Conservation (phyloP, 1,140 invertebrate species). For the Drosophila sulfurigaster region DNA sequence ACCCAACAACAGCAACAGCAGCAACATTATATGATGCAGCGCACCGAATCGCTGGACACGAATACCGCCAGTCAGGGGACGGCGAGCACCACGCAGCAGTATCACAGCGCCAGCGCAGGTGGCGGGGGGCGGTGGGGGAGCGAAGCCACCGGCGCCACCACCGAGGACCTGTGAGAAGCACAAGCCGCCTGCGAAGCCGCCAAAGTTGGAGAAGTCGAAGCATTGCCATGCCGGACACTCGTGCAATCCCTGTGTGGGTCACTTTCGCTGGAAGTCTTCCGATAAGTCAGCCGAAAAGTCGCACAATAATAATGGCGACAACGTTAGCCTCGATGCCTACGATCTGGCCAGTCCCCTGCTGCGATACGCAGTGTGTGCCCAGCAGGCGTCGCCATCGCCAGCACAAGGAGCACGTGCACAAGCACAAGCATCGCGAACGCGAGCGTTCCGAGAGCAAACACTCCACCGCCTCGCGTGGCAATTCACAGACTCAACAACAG, state of each 20-base stretch:
- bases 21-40: conserved; percentile 65
- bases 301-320: conserved; percentile 85
- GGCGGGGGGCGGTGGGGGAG: conserved; percentile 16
- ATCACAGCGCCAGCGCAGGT: conserved; percentile 49
- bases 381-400: conserved; percentile 87
- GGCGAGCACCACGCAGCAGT: conserved; percentile 65
- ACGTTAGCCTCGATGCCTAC: conserved; percentile 92
- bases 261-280: conserved; percentile 79
- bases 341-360: conserved; percentile 93
- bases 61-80: conserved; percentile 69
- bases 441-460: conserved; percentile 70
- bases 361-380: conserved; percentile 93
- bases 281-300: conserved; percentile 76
- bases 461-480: conserved; percentile 61
- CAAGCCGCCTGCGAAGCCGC: conserved; percentile 70
- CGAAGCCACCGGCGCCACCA: conserved; percentile 74
- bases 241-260: conserved; percentile 90
- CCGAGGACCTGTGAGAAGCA: conserved; percentile 82
- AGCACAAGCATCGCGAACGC: conserved; percentile 85
- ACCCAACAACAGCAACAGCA: conserved; percentile 1
- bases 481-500: conserved; percentile 85
- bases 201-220: conserved; percentile 69
- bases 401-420: conserved; percentile 88
- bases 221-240: conserved; percentile 87
- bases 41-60: conserved; percentile 67